Evolutionary conservation across 2,797 vertebrate genomes (phyloP).

Genomic region (Rachycentron canadum): DNA sequence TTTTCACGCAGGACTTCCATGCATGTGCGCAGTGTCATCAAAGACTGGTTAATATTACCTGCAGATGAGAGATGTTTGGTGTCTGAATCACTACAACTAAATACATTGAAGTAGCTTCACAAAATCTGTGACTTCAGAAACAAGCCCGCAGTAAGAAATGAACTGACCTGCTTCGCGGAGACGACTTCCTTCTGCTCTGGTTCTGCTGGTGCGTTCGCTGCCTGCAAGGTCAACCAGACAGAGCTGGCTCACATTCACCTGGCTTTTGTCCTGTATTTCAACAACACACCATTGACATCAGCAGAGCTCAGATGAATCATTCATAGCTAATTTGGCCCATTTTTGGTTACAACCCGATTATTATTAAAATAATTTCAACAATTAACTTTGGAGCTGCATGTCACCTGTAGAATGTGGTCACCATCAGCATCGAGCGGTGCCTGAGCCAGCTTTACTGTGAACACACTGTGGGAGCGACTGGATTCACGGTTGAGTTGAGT

Average conservation of each 20-base stretch:
- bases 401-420: conserved; percentile 94
- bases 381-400: background rate
- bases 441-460: conserved; percentile 94
- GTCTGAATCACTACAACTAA: background rate
- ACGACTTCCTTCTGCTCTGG: conserved; percentile 94
- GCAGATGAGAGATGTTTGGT: conserved; percentile 2
- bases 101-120: background rate
- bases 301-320: background rate
- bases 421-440: conserved; percentile 96
- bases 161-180: conserved; percentile 93
- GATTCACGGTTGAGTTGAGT: conserved; percentile 96
- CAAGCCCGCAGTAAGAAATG: background rate
- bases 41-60: conserved; percentile 98
- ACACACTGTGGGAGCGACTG: conserved; percentile 97
- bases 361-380: too few relatives aligned
- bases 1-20: conserved; percentile 97
- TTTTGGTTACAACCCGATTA: conserved; percentile 1
- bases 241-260: conserved; percentile 93
- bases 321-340: background rate
- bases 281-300: conserved; percentile 2
- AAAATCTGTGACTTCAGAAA: background rate
- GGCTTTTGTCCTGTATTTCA: conserved; percentile 90
- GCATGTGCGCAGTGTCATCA: conserved; percentile 96
- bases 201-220: conserved; percentile 95
- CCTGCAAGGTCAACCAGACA: conserved; percentile 97